Percentiles rank a stretch among this genome's conserved stretches.
Evolutionary conservation across 2,888 invertebrate genomes (phyloP).

Genomic region (Plusia festucae): DNA sequence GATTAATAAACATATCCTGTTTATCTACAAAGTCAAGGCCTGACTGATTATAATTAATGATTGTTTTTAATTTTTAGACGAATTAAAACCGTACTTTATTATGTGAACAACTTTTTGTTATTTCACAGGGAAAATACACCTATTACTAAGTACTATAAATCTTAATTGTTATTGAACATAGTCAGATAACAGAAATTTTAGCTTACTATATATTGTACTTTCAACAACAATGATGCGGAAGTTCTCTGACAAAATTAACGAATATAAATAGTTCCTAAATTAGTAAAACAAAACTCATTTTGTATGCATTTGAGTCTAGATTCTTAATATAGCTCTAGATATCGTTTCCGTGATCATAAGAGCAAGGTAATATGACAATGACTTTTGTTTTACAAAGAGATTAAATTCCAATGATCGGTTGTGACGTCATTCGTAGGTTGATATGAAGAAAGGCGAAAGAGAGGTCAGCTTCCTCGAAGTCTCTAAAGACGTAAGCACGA

Average conservation of each 20-base stretch:
- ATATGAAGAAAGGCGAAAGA: not conserved
- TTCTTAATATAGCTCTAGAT: not conserved
- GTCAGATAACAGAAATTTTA: not conserved
- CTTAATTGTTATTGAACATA: not conserved
- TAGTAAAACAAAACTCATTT: not conserved
- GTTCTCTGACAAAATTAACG: not conserved
- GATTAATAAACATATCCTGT: too few species aligned
- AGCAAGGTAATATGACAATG: conserved; percentile 4
- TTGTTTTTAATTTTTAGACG: conserved; percentile 2
- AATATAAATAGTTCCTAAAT: not conserved
- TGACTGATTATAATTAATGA: not conserved
- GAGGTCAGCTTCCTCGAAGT: conserved; percentile 2
- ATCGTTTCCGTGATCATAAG: conserved; percentile 1
- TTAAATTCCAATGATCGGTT: not conserved
- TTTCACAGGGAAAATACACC: not conserved
- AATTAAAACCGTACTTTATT: not conserved
- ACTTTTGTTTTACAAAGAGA: not conserved
- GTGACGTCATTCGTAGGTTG: not conserved
- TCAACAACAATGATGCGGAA: not conserved
- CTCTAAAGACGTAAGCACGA: not conserved
- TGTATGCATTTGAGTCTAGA: not conserved
- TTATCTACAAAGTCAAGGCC: conserved; percentile 4
- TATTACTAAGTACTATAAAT: not conserved
- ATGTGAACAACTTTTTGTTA: not conserved
- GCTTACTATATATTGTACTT: too few species aligned